Percentiles rank a stretch among this genome's conserved stretches.
Evolutionary conservation across 2,888 invertebrate species (phyloP).

Genomic region (Volucella inflata): DNA sequence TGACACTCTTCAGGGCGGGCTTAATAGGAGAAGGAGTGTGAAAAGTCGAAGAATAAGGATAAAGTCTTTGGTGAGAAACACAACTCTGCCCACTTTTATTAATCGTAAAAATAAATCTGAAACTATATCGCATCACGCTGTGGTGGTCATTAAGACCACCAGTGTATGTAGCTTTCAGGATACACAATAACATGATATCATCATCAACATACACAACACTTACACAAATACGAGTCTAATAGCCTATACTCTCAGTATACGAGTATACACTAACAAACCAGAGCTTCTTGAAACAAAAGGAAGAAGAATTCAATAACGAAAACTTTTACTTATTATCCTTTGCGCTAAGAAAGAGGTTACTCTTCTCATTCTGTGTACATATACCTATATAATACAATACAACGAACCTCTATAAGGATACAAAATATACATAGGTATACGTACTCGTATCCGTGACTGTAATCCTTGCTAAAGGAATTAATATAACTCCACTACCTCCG

Average conservation of each 20-base stretch:
- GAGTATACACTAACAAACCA: too few species aligned
- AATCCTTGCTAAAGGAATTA: constrained; percentile 71
- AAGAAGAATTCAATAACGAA: constrained; percentile 73
- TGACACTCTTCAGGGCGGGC: constrained; percentile 36
- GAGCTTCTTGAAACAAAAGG: constrained; percentile 16
- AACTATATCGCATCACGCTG: constrained; percentile 69
- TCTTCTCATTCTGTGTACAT: too few species aligned
- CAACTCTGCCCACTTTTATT: constrained; percentile 46
- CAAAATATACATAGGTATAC: neutral
- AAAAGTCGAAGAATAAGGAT: too few species aligned
- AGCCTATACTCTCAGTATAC: too few species aligned
- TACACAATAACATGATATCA: constrained; percentile 59
- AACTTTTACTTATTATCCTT: constrained; percentile 70
- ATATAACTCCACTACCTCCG: constrained; percentile 37
- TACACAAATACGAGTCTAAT: constrained; percentile 10
- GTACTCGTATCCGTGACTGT: too few species aligned
- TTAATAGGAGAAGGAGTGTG: too few species aligned
- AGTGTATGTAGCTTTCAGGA: constrained; percentile 31
- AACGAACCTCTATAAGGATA: constrained; percentile 44
- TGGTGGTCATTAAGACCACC: constrained; percentile 67
- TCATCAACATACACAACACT: constrained; percentile 34
- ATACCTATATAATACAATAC: constrained; percentile 4
- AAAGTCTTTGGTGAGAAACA: too few species aligned
- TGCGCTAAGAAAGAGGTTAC: constrained; percentile 59
- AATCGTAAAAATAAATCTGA: constrained; percentile 71